A percentile compares a stretch with the other conserved stretches of the same genome.
These are phyloP conservation scores for Chymomyza fuscimana DNA, from an alignment of 2,888 invertebrate genomes.

Conservation along the genomic window DNA sequence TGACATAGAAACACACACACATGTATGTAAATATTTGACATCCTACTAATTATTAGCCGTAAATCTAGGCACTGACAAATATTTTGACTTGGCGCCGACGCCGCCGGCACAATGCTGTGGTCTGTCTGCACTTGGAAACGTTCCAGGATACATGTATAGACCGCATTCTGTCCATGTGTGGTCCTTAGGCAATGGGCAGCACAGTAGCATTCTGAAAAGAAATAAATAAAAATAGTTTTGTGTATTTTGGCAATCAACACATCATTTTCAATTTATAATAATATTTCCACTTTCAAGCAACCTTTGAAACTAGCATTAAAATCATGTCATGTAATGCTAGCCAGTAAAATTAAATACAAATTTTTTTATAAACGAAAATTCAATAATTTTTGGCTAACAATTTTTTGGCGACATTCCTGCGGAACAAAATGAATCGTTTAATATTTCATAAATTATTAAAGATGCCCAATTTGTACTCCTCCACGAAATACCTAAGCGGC, in stretches of 20 bases:
- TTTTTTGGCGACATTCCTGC: too few species aligned
- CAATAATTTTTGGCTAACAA: neutral
- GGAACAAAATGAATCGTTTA: too few species aligned
- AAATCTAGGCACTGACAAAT: conserved; percentile 68
- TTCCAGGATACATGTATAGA: conserved; percentile 16
- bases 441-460: too few species aligned
- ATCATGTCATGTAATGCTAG: too few species aligned
- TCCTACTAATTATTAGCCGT: conserved; percentile 22
- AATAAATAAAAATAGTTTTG: conserved; percentile 7
- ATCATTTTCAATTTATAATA: neutral
- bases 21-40: neutral
- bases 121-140: neutral
- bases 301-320: neutral
- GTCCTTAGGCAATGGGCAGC: conserved; percentile 25
- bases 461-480: too few species aligned
- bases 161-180: conserved; percentile 32
- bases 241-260: neutral
- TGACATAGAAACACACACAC: neutral
- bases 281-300: neutral
- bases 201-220: neutral
- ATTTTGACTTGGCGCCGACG: conserved; percentile 65
- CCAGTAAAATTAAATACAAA: too few species aligned
- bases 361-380: too few species aligned
- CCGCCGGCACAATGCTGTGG: neutral
- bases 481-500: too few species aligned